phyloP scores from a whole-genome alignment of 2,888 invertebrate species.

The Sicus ferrugineus region DNA sequence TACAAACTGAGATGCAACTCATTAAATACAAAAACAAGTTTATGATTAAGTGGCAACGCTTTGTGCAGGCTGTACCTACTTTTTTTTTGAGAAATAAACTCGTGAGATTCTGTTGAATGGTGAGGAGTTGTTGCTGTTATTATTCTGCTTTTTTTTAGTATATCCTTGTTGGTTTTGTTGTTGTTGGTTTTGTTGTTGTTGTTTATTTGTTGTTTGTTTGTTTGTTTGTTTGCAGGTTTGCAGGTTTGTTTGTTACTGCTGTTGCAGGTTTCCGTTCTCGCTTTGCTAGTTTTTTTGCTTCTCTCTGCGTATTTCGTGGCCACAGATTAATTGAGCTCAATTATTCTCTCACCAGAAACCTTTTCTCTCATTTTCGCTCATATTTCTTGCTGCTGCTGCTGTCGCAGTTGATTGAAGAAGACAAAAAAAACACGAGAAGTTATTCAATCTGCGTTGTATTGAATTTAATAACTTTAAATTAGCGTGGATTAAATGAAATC shows the following conservation, averaged over 20 bases:
- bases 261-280: not conserved
- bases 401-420: no score
- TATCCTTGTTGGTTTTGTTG: conserved; percentile 11
- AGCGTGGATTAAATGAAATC: no score
- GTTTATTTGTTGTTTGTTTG: not conserved
- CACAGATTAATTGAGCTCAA: not conserved
- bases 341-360: not conserved
- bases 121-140: not conserved
- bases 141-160: no score
- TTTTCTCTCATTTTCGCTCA: not conserved
- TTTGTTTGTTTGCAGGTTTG: conserved; percentile 4
- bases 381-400: not conserved
- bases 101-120: not conserved
- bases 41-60: conserved; percentile 14
- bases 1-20: no score
- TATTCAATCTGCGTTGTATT: no score
- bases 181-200: not conserved
- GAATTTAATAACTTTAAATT: no score
- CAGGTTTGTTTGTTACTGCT: not conserved
- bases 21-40: no score
- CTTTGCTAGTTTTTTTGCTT: not conserved
- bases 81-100: not conserved
- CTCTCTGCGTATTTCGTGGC: not conserved
- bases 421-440: no score
- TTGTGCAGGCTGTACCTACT: not conserved